These are phyloP conservation scores for Caenorhabditis uteleia DNA, from an alignment of 2,888 invertebrate genomes.

Conservation along the genomic window DNA sequence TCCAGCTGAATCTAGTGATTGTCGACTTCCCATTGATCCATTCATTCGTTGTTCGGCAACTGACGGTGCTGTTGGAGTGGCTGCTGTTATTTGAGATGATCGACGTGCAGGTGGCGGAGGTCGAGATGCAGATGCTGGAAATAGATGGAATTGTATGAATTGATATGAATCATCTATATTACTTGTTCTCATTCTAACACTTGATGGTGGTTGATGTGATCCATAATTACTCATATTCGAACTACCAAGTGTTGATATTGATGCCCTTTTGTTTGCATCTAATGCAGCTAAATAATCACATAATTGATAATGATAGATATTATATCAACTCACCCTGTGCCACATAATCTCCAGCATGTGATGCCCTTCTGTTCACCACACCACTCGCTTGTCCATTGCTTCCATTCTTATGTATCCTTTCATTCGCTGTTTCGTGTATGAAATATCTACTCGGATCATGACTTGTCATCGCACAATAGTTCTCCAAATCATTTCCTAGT, in stretches of 20 bases:
- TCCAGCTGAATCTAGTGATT: slow-evolving; percentile 45
- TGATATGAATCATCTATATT: slow-evolving; percentile 2
- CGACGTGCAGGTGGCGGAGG: slow-evolving; percentile 72
- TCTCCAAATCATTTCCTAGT: slow-evolving; percentile 60
- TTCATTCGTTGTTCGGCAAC: slow-evolving; percentile 57
- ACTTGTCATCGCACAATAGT: slow-evolving; percentile 32
- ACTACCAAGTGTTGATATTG: slow-evolving; percentile 14
- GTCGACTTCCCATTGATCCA: slow-evolving; percentile 47
- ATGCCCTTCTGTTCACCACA: slow-evolving; percentile 23
- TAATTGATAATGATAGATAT: neutral
- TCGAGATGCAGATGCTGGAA: slow-evolving; percentile 67
- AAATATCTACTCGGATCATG: neutral
- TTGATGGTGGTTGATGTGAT: slow-evolving; percentile 7
- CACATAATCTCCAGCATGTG: slow-evolving; percentile 17
- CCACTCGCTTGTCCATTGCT: neutral
- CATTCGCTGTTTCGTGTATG: slow-evolving; percentile 10
- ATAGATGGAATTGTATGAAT: neutral
- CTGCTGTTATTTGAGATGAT: slow-evolving; percentile 69
- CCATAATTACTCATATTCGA: slow-evolving; percentile 6
- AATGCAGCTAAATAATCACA: slow-evolving; percentile 1
- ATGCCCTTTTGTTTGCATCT: slow-evolving; percentile 17
- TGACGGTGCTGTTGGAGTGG: slow-evolving; percentile 67
- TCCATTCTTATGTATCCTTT: too few relatives aligned
- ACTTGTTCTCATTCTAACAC: slow-evolving; percentile 46
- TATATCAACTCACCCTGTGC: neutral